phyloP scores from a whole-genome alignment of 2,888 invertebrate species.

The Drosophila atroscutellata region DNA sequence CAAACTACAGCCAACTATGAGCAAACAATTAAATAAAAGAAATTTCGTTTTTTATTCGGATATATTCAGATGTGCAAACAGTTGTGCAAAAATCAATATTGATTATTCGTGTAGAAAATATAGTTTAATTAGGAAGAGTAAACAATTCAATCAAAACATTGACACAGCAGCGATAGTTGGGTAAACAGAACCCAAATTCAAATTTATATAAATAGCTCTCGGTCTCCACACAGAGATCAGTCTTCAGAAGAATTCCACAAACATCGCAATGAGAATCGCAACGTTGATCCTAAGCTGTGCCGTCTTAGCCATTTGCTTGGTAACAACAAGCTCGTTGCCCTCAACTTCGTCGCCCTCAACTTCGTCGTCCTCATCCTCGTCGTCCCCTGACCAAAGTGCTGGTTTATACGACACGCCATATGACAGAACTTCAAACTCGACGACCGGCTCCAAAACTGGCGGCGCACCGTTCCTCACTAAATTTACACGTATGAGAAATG shows the following conservation, averaged over 20 bases:
- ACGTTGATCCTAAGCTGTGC: no score
- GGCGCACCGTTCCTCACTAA: no score
- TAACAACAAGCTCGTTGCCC: no score
- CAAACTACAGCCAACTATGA: neutral
- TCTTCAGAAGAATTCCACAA: neutral
- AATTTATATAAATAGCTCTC: neutral
- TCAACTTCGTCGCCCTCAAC: no score
- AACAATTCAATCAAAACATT: neutral
- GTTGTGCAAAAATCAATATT: neutral
- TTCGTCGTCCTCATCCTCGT: no score
- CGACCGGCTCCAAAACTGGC: no score
- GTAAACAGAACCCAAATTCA: neutral
- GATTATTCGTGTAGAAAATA: neutral
- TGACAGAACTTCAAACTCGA: no score
- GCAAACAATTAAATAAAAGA: neutral
- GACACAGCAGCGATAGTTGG: neutral
- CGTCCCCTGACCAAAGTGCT: no score
- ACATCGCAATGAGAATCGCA: neutral
- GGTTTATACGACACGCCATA: no score
- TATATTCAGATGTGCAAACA: neutral
- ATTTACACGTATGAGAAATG: conserved; percentile 20
- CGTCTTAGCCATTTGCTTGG: no score
- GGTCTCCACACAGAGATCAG: neutral
- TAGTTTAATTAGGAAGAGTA: neutral
- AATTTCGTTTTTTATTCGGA: neutral